These are phyloP conservation scores for Pseudococcus longispinus DNA, from an alignment of 2,888 invertebrate species.

Conservation along the genomic window DNA sequence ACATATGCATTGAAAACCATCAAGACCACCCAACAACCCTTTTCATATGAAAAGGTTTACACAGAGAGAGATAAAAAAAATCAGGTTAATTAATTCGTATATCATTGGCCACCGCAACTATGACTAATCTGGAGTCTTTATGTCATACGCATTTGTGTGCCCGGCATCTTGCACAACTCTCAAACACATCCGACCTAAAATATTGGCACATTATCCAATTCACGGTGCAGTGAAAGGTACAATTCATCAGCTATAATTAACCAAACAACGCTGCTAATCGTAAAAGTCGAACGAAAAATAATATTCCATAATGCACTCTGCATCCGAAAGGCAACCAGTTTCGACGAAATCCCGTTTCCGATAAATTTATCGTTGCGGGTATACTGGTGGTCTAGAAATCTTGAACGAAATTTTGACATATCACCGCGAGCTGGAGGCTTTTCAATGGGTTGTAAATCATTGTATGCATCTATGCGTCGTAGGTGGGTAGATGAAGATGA, in stretches of 20 bases:
- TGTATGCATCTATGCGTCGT: too few relatives aligned
- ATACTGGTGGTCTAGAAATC: background rate
- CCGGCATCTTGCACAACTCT: constrained; percentile 11
- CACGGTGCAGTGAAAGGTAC: constrained; percentile 38
- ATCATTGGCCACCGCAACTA: constrained; percentile 19
- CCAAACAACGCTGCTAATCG: constrained; percentile 8
- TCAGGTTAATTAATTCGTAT: constrained; percentile 20
- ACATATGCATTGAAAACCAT: background rate
- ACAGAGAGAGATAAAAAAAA: constrained; percentile 1
- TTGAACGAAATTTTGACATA: background rate
- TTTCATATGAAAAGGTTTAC: background rate
- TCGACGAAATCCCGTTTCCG: background rate
- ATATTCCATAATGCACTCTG: background rate
- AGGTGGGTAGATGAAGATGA: too few relatives aligned
- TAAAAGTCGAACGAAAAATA: constrained; percentile 12
- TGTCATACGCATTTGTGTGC: constrained; percentile 6
- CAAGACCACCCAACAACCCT: constrained; percentile 35
- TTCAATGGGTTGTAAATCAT: background rate
- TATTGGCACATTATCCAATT: constrained; percentile 37
- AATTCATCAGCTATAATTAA: constrained; percentile 35
- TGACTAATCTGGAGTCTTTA: constrained; percentile 34
- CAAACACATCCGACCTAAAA: constrained; percentile 34
- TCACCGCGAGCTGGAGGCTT: background rate
- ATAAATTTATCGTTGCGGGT: background rate
- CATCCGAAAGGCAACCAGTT: background rate